These are phyloP conservation scores for Mantis religiosa DNA, from an alignment of 2,888 invertebrate species.

Conservation along the genomic window DNA sequence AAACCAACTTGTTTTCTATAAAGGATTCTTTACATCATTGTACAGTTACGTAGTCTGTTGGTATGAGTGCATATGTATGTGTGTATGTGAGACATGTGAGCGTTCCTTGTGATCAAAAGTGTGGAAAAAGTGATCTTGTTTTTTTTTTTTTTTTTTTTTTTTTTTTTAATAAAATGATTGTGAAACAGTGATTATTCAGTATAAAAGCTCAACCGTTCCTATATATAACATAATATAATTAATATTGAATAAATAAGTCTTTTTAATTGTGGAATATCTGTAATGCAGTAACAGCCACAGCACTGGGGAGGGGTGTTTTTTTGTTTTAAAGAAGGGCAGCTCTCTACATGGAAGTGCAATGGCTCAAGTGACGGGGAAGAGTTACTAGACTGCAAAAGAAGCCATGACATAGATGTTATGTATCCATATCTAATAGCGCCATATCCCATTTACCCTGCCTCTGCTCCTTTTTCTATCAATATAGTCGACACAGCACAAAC, in stretches of 20 bases:
- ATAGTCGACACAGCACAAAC: slow-evolving; percentile 5
- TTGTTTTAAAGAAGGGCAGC: background rate
- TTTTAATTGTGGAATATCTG: background rate
- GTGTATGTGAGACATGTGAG: background rate
- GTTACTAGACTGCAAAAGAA: background rate
- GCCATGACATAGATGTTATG: background rate
- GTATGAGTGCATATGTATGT: background rate
- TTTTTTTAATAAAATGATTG: background rate
- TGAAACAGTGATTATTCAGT: background rate
- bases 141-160: background rate
- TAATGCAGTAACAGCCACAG: background rate
- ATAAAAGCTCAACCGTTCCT: slow-evolving; percentile 14
- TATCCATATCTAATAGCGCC: slow-evolving; percentile 8
- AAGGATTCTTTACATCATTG: background rate
- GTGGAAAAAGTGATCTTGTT: background rate
- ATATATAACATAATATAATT: background rate
- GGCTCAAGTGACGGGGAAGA: background rate
- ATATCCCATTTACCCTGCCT: slow-evolving; percentile 1
- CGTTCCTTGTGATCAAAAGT: background rate
- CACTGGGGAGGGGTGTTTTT: background rate
- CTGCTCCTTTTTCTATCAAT: background rate
- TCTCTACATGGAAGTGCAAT: background rate
- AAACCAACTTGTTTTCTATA: background rate
- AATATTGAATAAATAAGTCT: background rate
- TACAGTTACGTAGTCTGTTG: background rate